Evolutionary conservation across 2,113 vertebrate genomes (phyloP).

Genomic region (Falcunculus frontatus): DNA sequence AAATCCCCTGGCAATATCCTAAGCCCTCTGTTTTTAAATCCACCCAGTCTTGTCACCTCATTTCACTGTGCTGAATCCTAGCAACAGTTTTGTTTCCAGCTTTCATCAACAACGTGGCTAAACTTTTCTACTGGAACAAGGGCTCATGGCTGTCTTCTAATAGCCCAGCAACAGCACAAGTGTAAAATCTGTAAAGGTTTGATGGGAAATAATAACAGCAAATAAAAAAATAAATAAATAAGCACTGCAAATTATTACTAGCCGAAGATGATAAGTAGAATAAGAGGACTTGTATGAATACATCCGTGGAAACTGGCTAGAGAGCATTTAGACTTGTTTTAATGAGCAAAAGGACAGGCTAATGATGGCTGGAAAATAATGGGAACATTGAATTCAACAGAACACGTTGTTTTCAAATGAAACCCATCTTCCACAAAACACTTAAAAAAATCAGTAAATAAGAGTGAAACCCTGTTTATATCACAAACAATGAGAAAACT

Average conservation of each 20-base stretch:
- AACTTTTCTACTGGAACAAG: neutral
- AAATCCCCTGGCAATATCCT: neutral
- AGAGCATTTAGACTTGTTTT: neutral
- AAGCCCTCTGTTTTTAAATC: neutral
- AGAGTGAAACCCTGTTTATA: neutral
- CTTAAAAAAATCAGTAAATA: neutral
- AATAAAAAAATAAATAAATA: neutral
- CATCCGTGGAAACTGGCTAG: slow-evolving; percentile 11
- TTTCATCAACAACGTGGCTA: neutral
- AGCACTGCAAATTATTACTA: neutral
- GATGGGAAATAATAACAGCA: neutral
- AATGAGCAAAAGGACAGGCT: neutral
- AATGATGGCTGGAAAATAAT: neutral
- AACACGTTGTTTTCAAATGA: neutral
- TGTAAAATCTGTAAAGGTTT: neutral
- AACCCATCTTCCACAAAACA: neutral
- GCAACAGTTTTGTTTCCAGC: neutral
- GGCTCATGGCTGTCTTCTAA: neutral
- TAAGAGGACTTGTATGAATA: neutral
- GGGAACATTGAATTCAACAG: neutral
- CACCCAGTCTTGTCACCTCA: neutral
- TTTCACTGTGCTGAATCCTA: neutral
- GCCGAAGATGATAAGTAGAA: neutral
- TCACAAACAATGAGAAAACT: neutral
- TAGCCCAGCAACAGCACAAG: neutral